A percentile compares a stretch with the other conserved stretches of the same genome.
phyloP scores from a whole-genome alignment of 2,113 vertebrate genomes.

The Haplotaxodon microlepis region DNA sequence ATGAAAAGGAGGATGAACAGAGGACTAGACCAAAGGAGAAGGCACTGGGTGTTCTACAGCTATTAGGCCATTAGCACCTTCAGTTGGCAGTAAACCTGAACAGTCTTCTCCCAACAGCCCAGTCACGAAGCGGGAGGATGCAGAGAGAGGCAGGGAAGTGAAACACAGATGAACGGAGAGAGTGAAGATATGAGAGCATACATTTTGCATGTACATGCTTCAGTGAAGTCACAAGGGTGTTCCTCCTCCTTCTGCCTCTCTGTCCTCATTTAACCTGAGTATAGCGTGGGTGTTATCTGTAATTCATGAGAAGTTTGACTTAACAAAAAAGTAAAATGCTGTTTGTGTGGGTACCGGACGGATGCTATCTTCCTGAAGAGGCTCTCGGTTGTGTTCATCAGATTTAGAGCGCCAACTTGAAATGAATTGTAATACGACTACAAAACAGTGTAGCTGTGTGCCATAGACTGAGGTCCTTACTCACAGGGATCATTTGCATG shows the following conservation, averaged over 20 bases:
- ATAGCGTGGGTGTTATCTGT: neutral
- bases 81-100: neutral
- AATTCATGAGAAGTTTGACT: neutral
- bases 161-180: neutral
- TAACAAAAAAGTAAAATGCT: neutral
- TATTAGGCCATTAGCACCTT: constrained; percentile 44
- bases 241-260: neutral
- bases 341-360: neutral
- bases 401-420: neutral
- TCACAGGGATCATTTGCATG: neutral
- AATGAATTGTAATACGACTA: neutral
- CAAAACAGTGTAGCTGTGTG: neutral
- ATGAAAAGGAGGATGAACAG: neutral
- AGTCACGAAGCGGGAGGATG: constrained; percentile 13
- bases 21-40: neutral
- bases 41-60: constrained; percentile 10
- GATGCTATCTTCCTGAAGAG: neutral
- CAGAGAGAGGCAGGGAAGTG: neutral
- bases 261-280: constrained; percentile 9
- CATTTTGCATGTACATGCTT: constrained; percentile 24
- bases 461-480: neutral
- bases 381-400: neutral
- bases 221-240: neutral
- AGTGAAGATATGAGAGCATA: neutral
- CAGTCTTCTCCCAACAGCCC: neutral